Percentiles rank a stretch among this genome's conserved stretches.
These are phyloP conservation scores for Thinocorus orbignyianus DNA, from an alignment of 2,113 vertebrate species.

Conservation along the genomic window DNA sequence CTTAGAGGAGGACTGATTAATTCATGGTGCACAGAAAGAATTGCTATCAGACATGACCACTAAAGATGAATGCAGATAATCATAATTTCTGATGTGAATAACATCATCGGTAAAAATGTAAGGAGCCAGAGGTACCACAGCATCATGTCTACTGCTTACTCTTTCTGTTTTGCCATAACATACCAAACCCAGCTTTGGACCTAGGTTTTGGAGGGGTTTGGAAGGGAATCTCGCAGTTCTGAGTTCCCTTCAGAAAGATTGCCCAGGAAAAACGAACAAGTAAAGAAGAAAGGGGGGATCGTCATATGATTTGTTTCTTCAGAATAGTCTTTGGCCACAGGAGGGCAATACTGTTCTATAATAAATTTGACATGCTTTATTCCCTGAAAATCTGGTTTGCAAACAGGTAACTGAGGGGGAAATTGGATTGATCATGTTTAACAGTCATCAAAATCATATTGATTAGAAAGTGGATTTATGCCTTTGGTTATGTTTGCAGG, in stretches of 20 bases:
- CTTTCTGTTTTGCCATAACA: background rate
- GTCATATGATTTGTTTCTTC: background rate
- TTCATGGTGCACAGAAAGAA: background rate
- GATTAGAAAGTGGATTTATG: background rate
- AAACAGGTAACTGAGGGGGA: background rate
- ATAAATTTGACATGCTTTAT: background rate
- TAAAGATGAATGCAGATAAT: background rate
- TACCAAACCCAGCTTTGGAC: background rate
- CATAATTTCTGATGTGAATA: background rate
- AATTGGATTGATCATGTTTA: background rate
- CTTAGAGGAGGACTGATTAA: background rate
- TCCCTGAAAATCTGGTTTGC: background rate
- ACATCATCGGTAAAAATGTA: background rate
- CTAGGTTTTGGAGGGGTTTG: background rate
- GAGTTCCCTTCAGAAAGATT: background rate
- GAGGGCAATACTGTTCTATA: slow-evolving; percentile 62
- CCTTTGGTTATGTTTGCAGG: background rate
- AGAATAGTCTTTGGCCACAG: slow-evolving; percentile 34
- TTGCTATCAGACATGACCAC: background rate
- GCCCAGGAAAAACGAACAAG: background rate
- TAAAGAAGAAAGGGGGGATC: background rate
- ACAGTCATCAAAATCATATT: background rate
- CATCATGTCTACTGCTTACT: background rate
- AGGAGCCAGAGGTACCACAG: background rate
- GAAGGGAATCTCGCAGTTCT: background rate